These are phyloP conservation scores for Eira barbara DNA, from an alignment of 2,113 vertebrate genomes.

Conservation along the genomic window DNA sequence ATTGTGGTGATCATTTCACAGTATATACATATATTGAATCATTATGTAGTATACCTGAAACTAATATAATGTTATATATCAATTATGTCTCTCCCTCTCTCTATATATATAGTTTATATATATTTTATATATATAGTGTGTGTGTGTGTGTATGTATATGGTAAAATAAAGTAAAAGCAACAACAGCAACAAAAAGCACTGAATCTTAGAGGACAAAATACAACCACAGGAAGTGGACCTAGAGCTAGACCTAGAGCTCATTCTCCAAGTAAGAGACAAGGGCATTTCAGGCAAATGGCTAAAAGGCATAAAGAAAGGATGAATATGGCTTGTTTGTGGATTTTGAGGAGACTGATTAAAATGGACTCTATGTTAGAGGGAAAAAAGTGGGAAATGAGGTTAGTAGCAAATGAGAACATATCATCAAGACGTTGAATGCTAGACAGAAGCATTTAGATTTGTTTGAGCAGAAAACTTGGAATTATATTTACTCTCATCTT, in stretches of 20 bases:
- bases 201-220: background rate
- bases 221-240: background rate
- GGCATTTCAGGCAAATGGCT: background rate
- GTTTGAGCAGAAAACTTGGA: slow-evolving; percentile 42
- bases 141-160: background rate
- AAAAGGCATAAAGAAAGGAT: background rate
- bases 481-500: slow-evolving; percentile 43
- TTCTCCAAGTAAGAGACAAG: background rate
- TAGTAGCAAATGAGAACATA: slow-evolving; percentile 21
- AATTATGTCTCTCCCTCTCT: background rate
- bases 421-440: slow-evolving; percentile 4
- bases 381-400: slow-evolving; percentile 11
- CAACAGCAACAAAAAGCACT: background rate
- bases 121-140: background rate
- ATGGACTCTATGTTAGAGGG: background rate
- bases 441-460: slow-evolving; percentile 31
- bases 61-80: background rate
- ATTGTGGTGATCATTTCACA: background rate
- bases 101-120: background rate
- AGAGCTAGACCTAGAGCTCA: background rate
- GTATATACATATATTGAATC: background rate
- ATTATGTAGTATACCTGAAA: background rate
- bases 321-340: background rate
- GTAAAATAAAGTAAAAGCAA: background rate
- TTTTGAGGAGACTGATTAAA: slow-evolving; percentile 23